Conservation (phyloP, 2,113 vertebrate genomes). For the Siphamia tubifer region DNA sequence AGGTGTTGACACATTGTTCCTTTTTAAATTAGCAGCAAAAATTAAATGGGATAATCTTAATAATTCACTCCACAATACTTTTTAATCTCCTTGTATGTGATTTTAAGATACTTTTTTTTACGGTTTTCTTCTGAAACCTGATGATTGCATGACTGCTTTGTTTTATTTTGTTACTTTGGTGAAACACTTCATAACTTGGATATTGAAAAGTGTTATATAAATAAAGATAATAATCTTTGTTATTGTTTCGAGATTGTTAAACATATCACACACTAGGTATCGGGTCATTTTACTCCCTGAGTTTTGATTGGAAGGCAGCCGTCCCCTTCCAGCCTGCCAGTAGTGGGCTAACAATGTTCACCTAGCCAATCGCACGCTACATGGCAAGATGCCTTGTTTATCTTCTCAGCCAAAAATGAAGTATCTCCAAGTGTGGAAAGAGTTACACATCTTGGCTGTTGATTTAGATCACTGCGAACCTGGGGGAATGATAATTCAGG, state of each 20-base stretch:
- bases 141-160: no score
- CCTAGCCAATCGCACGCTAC: constrained; percentile 6
- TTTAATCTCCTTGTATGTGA: no score
- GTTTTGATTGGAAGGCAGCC: constrained; percentile 7
- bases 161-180: no score
- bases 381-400: constrained; percentile 15
- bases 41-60: no score
- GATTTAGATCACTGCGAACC: neutral
- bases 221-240: no score
- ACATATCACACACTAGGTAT: neutral
- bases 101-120: no score
- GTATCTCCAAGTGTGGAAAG: neutral
- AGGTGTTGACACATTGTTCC: neutral
- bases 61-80: no score
- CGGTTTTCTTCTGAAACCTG: no score
- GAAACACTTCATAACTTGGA: no score
- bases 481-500: no score
- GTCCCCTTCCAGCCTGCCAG: neutral
- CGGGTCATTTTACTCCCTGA: neutral
- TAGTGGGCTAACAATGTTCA: constrained; percentile 16
- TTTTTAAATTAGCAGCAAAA: neutral
- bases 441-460: neutral
- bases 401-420: constrained; percentile 2
- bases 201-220: no score
- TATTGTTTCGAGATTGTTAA: no score